Evolutionary conservation across 2,888 invertebrate genomes (phyloP).

Genomic region (Drosophila fungiperda): DNA sequence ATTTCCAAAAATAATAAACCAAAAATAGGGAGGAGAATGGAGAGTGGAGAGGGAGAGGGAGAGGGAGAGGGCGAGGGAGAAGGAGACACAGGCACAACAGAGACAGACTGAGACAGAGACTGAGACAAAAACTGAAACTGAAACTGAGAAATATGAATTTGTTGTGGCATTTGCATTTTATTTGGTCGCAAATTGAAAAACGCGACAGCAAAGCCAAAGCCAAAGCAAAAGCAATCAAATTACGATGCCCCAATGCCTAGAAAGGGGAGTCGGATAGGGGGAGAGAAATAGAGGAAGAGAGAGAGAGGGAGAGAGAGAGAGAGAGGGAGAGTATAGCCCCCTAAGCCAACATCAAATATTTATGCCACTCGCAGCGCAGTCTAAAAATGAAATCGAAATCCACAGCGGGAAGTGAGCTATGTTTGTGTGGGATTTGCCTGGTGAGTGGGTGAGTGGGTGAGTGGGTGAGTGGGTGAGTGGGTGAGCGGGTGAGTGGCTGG

Average conservation of each 20-base stretch:
- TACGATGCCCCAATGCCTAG: constrained; percentile 17
- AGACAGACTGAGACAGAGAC: background rate
- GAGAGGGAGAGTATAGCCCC: constrained; percentile 3
- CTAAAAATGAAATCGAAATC: constrained; percentile 42
- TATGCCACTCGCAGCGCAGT: constrained; percentile 61
- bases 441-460: background rate
- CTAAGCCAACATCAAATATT: constrained; percentile 61
- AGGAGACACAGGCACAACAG: background rate
- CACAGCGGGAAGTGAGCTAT: background rate
- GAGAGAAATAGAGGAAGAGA: too few relatives aligned
- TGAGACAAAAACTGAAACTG: background rate
- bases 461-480: background rate
- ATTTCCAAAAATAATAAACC: constrained; percentile 49
- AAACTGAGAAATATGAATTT: constrained; percentile 12
- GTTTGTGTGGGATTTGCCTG: background rate
- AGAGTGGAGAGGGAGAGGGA: background rate
- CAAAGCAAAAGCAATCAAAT: constrained; percentile 55
- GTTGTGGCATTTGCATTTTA: constrained; percentile 68
- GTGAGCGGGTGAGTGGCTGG: too few relatives aligned
- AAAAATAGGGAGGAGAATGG: background rate
- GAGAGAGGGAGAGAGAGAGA: background rate
- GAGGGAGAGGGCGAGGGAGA: background rate
- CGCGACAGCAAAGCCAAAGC: constrained; percentile 32
- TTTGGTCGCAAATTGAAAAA: constrained; percentile 64
- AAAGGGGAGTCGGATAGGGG: too few relatives aligned